phyloP scores from a whole-genome alignment of 2,113 vertebrate genomes.

The Hydrolagus affinis region DNA sequence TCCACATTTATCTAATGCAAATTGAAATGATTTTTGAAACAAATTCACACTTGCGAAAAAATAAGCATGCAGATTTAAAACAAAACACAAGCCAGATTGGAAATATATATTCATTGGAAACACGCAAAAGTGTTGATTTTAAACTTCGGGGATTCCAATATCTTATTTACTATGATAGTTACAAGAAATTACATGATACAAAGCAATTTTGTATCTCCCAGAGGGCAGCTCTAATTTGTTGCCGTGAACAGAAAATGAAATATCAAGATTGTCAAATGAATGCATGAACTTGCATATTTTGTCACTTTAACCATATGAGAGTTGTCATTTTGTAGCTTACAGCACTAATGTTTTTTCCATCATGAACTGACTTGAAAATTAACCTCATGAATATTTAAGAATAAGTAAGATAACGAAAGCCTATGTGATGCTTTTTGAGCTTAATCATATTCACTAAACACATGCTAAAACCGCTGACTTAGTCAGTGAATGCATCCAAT shows the following conservation, averaged over 20 bases:
- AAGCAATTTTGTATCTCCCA: background rate
- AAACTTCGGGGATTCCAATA: too few relatives aligned
- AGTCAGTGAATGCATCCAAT: background rate
- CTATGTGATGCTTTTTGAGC: background rate
- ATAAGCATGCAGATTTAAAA: background rate
- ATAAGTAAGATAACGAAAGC: conserved; percentile 15
- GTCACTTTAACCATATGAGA: background rate
- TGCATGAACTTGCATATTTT: background rate
- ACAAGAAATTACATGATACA: background rate
- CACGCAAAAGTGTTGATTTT: background rate
- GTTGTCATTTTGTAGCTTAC: background rate
- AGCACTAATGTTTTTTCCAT: background rate
- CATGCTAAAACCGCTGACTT: background rate
- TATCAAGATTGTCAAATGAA: conserved; percentile 1
- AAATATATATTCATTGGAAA: background rate
- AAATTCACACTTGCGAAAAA: background rate
- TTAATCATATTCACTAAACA: conserved; percentile 21
- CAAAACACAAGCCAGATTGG: background rate
- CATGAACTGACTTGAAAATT: background rate
- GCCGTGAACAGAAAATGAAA: conserved; percentile 17
- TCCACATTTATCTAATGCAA: background rate
- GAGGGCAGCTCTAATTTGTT: background rate
- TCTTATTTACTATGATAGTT: background rate
- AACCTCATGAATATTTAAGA: conserved; percentile 24
- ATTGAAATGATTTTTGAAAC: background rate